These are phyloP conservation scores for Parnassius smintheus DNA, from an alignment of 2,888 invertebrate species.

Conservation along the genomic window DNA sequence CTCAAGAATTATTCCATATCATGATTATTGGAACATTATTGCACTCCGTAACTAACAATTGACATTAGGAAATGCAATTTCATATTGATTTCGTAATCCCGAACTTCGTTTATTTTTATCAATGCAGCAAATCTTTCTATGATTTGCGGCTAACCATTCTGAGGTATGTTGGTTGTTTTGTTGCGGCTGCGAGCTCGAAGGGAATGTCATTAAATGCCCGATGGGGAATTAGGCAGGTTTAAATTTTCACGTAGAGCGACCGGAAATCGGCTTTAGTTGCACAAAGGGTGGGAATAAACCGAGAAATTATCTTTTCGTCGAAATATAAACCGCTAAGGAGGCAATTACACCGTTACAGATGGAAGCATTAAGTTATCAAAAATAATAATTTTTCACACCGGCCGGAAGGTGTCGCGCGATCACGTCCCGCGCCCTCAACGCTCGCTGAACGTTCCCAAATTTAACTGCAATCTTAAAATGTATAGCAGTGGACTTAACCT, in stretches of 20 bases:
- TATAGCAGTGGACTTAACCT: conserved; percentile 12
- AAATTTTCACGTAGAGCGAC: conserved; percentile 76
- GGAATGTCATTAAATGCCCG: conserved; percentile 78
- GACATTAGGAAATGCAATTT: conserved; percentile 82
- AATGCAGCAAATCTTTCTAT: conserved; percentile 79
- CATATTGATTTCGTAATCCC: conserved; percentile 80
- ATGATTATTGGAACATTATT: conserved; percentile 82
- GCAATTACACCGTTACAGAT: conserved; percentile 77
- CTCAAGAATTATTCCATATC: conserved; percentile 78
- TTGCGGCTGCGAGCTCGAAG: conserved; percentile 67
- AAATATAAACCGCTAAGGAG: conserved; percentile 75
- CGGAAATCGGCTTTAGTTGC: conserved; percentile 75
- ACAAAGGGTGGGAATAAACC: conserved; percentile 77
- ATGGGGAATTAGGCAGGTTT: conserved; percentile 74
- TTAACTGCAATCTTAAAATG: conserved; percentile 47
- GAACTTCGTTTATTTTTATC: conserved; percentile 76
- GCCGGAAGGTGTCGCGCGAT: conserved; percentile 73
- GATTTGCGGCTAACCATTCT: conserved; percentile 77
- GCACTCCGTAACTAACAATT: conserved; percentile 81
- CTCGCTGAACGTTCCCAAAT: conserved; percentile 54
- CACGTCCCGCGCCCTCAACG: conserved; percentile 67
- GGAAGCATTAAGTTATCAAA: conserved; percentile 76
- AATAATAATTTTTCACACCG: conserved; percentile 75
- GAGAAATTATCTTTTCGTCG: conserved; percentile 76
- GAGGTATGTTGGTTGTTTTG: conserved; percentile 67